Percentiles rank a stretch among this genome's conserved stretches.
phyloP scores from a whole-genome alignment of 2,888 invertebrate genomes.

The Platerodrilus igneus region DNA sequence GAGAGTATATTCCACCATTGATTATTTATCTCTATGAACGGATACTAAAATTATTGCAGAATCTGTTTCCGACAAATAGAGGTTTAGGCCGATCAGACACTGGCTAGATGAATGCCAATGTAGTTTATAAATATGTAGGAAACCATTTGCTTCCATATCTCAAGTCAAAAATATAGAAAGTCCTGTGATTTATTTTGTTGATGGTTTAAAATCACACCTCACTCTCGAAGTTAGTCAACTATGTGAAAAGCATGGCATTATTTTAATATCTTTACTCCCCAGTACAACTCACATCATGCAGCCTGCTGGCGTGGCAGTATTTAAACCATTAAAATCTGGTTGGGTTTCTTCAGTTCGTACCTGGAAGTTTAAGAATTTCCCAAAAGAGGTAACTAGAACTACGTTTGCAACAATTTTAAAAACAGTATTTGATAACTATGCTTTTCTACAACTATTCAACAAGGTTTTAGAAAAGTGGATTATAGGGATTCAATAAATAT shows the following conservation, averaged over 20 bases:
- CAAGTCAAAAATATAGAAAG: conserved; percentile 16
- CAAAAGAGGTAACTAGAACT: conserved; percentile 13
- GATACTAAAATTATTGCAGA: conserved; percentile 12
- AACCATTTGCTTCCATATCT: conserved; percentile 15
- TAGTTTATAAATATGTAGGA: conserved; percentile 17
- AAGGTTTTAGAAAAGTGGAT: no score
- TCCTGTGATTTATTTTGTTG: conserved; percentile 32
- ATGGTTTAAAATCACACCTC: conserved; percentile 34
- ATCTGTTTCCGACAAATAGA: conserved; percentile 14
- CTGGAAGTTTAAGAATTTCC: conserved; percentile 15
- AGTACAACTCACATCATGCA: conserved; percentile 17
- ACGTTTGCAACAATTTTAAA: conserved; percentile 12
- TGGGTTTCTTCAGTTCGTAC: conserved; percentile 7
- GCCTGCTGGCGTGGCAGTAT: conserved; percentile 14
- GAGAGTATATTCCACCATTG: conserved; percentile 10
- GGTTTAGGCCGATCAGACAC: conserved; percentile 18
- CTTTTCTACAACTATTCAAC: no score
- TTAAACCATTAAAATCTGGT: conserved; percentile 12
- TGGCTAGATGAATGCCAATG: conserved; percentile 16
- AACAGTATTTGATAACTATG: conserved; percentile 14
- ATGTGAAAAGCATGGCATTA: conserved; percentile 25
- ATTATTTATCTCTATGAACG: conserved; percentile 11
- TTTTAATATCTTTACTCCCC: conserved; percentile 13
- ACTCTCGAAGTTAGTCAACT: conserved; percentile 28
- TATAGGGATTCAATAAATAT: no score